These are phyloP conservation scores for Chloroceryle amazona DNA, from an alignment of 2,797 vertebrate species.

Conservation along the genomic window DNA sequence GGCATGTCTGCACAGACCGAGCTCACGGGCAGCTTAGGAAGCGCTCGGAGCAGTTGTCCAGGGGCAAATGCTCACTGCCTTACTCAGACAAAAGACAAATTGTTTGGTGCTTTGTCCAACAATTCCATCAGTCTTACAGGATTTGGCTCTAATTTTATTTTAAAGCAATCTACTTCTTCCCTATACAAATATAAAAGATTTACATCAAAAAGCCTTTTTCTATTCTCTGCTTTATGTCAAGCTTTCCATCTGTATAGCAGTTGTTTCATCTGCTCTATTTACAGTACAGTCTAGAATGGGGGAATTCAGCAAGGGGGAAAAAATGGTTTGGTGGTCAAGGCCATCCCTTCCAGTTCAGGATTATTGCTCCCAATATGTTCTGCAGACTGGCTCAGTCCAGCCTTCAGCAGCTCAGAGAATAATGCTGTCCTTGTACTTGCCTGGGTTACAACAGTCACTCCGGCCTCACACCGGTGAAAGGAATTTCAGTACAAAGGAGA, in stretches of 20 bases:
- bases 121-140: neutral
- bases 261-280: neutral
- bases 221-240: neutral
- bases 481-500: neutral
- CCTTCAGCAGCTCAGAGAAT: constrained; percentile 4
- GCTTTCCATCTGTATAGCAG: neutral
- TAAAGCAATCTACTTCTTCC: neutral
- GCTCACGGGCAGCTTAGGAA: neutral
- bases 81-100: neutral
- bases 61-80: neutral
- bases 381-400: neutral
- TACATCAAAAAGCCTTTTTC: neutral
- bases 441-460: neutral
- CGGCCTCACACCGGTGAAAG: neutral
- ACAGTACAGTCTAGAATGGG: neutral
- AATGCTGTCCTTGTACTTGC: neutral
- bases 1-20: neutral
- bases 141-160: neutral
- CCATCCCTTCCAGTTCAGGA: neutral
- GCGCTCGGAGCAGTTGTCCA: rapidly evolving
- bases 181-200: neutral
- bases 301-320: neutral
- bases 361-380: constrained; percentile 4
- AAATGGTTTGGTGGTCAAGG: neutral
- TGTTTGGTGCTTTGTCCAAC: neutral